These are phyloP conservation scores for Synanthedon formicaeformis DNA, from an alignment of 2,888 invertebrate species.

Conservation along the genomic window DNA sequence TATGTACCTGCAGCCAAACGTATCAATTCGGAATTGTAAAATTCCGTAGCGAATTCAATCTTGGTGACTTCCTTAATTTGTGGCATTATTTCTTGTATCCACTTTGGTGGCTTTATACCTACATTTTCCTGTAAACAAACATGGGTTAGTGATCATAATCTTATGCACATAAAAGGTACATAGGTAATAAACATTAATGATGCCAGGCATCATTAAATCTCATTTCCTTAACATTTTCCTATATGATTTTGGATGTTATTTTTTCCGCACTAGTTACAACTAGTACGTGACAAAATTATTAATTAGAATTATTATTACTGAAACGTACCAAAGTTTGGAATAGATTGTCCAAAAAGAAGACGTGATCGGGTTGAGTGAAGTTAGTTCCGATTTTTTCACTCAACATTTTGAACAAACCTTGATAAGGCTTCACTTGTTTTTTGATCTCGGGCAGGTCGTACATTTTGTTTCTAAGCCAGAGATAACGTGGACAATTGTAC, in stretches of 20 bases:
- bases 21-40: conserved; percentile 40
- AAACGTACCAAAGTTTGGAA: conserved; percentile 56
- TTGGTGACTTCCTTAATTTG: conserved; percentile 55
- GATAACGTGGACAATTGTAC: conserved; percentile 55
- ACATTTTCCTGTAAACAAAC: conserved; percentile 48
- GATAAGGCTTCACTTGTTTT: conserved; percentile 31
- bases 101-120: conserved; percentile 39
- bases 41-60: conserved; percentile 50
- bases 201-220: too few relatives aligned
- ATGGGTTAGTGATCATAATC: neutral
- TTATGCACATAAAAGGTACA: neutral
- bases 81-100: conserved; percentile 48
- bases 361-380: conserved; percentile 47
- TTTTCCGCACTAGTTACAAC: neutral
- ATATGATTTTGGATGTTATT: too few relatives aligned
- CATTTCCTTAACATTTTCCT: too few relatives aligned
- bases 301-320: conserved; percentile 1
- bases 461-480: conserved; percentile 29
- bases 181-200: neutral
- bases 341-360: conserved; percentile 58
- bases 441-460: conserved; percentile 37
- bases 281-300: neutral
- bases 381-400: conserved; percentile 39
- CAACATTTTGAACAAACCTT: conserved; percentile 32
- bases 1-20: conserved; percentile 42